A percentile compares a stretch with the other conserved stretches of the same genome.
phyloP scores from a whole-genome alignment of 2,113 vertebrate genomes.

The Pangasianodon hypophthalmus region DNA sequence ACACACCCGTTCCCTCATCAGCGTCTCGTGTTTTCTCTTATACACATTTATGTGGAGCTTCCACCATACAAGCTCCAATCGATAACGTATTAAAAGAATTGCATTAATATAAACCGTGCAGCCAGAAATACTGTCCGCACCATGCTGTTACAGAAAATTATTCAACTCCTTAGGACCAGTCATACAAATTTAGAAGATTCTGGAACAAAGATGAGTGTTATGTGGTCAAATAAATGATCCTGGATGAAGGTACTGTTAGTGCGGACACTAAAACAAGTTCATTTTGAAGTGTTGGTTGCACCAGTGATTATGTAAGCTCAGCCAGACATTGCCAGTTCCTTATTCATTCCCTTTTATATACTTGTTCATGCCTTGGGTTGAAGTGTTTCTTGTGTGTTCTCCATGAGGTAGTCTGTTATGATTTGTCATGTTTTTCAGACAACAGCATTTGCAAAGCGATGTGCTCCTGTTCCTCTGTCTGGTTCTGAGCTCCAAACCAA shows the following conservation, averaged over 20 bases:
- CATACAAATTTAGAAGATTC: background rate
- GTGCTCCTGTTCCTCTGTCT: background rate
- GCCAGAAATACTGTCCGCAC: background rate
- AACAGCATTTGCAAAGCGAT: background rate
- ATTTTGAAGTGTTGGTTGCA: background rate
- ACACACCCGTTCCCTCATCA: background rate
- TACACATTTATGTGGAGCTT: background rate
- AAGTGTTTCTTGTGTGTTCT: background rate
- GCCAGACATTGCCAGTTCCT: background rate
- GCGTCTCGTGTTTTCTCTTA: background rate
- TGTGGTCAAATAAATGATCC: background rate
- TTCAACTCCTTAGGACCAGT: background rate
- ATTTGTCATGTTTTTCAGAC: background rate
- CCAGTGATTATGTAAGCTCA: background rate
- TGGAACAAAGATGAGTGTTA: background rate
- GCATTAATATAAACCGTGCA: background rate
- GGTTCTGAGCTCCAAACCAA: background rate
- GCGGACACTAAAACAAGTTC: background rate
- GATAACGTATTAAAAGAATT: background rate
- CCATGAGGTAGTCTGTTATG: background rate
- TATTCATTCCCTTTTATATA: no score
- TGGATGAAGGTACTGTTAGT: background rate
- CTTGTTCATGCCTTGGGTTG: no score
- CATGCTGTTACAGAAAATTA: background rate
- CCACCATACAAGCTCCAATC: background rate